Evolutionary conservation across 1,140 invertebrate genomes (phyloP).

Genomic region (Metopolophium dirhodum): DNA sequence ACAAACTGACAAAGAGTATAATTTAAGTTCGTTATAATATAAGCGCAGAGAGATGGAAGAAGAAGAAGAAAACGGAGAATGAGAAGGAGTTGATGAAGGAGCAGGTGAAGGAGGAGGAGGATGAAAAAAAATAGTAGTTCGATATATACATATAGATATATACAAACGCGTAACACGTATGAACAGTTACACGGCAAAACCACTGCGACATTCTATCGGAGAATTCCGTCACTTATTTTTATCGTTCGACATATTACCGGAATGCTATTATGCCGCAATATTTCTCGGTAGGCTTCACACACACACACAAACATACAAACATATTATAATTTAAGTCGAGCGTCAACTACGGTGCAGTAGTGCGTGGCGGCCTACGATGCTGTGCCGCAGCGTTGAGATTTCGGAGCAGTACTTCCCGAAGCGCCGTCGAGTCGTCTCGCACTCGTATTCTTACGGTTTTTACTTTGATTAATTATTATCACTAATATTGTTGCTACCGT

Average conservation of each 20-base stretch:
- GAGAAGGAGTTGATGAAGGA: neutral
- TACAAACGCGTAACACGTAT: neutral
- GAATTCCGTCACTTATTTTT: slow-evolving; percentile 38
- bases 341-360: neutral
- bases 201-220: slow-evolving; percentile 5
- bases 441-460: neutral
- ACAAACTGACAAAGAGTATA: neutral
- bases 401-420: neutral
- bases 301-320: too few relatives aligned
- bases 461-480: neutral
- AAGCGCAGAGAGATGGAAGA: neutral
- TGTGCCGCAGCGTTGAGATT: neutral
- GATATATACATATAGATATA: neutral
- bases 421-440: neutral
- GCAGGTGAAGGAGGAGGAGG: neutral
- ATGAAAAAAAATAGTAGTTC: neutral
- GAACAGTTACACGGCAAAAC: slow-evolving; percentile 24
- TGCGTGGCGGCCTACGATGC: neutral
- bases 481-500: neutral
- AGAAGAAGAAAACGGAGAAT: neutral
- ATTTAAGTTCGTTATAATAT: neutral
- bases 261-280: slow-evolving; percentile 53
- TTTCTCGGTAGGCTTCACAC: slow-evolving; percentile 14
- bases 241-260: slow-evolving; percentile 33
- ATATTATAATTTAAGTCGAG: neutral